Evolutionary conservation across 2,113 vertebrate genomes (phyloP), one percentile per base, ranked within the genome.

Genomic region (Sceloporus tristichus): DNA sequence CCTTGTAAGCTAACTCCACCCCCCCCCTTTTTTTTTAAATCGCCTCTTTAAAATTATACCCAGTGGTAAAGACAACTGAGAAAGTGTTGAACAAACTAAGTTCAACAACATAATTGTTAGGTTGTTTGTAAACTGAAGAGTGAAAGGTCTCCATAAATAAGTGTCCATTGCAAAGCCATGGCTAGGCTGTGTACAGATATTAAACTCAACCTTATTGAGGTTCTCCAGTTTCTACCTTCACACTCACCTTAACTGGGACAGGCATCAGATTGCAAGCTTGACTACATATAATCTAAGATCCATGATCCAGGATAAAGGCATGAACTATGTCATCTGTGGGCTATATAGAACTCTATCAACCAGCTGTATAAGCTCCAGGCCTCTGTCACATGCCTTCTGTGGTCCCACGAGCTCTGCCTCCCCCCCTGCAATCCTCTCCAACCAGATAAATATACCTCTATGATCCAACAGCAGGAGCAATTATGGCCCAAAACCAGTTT

Each of bases 1-100:
- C 92, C 79, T 76, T 82, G 13, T 65, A 83, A 79, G 81, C 79
- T 2, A 56, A 85, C 23, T 85, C 34, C 75, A 56, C 54, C 8
- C 18, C 75, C n/a, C 2, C 27, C 19, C 16, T 25, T 48, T 54
- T 29, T n/a, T 18, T 19, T 7, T 21, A 21, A 25, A 9, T 66
- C 56, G 0, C 2, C 9, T 19, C 7, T 66, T 82, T 83, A 83
- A 86, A 90, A 53, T 85, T n/a, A 84, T 25, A 79, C 23, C 71
- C 8, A 9, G 42, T 29, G 2, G 23, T 78, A 62, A 65, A 71
- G 19, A 19, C 27, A 19, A 87, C 9, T 29, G 54, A 65, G 70
- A 42, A 25, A 54, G 18, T 1, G 14, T 54, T 82, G 42, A 75
- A 75, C 56, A 48, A 40, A 16, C 53, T n/a, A 62, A n/a, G 38